phyloP scores from a whole-genome alignment of 1,140 invertebrate genomes.

The Orius laevigatus region DNA sequence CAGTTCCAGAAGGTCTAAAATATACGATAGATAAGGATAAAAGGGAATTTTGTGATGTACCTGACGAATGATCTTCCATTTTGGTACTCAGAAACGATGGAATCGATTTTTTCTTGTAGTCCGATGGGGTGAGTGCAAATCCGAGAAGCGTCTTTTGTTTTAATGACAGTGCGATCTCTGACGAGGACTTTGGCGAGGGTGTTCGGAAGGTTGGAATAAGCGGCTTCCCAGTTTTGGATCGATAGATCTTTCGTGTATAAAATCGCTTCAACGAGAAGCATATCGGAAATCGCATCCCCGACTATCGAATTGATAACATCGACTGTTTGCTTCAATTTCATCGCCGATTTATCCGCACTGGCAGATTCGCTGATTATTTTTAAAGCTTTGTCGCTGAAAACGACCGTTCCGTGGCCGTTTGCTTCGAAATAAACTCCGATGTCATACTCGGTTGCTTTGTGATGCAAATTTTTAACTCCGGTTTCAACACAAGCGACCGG shows the following conservation, averaged over 20 bases:
- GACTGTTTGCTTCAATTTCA: slow-evolving; percentile 37
- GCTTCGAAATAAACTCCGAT: slow-evolving; percentile 98
- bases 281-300: slow-evolving; percentile 91
- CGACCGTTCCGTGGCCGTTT: slow-evolving; percentile 94
- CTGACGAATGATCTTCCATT: slow-evolving; percentile 74
- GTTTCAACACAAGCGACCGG: slow-evolving; percentile 80
- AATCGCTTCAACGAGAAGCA: slow-evolving; percentile 86
- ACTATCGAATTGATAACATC: slow-evolving; percentile 90
- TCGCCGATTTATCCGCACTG: background rate
- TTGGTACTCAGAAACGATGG: slow-evolving; percentile 45
- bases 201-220: slow-evolving; percentile 78
- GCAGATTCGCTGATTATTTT: slow-evolving; percentile 30
- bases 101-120: slow-evolving; percentile 68
- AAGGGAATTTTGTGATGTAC: slow-evolving; percentile 25
- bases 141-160: slow-evolving; percentile 74
- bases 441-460: slow-evolving; percentile 76
- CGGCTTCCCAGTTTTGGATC: slow-evolving; percentile 57
- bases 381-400: slow-evolving; percentile 54
- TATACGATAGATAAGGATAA: background rate
- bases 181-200: slow-evolving; percentile 76
- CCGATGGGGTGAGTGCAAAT: slow-evolving; percentile 58
- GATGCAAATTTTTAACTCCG: slow-evolving; percentile 97
- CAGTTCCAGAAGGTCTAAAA: slow-evolving; percentile 85
- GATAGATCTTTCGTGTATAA: slow-evolving; percentile 64
- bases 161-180: slow-evolving; percentile 64